Evolutionary conservation across 2,888 invertebrate species (phyloP), one percentile per base, ranked within the genome.

Genomic region (Diaprepes abbreviatus): DNA sequence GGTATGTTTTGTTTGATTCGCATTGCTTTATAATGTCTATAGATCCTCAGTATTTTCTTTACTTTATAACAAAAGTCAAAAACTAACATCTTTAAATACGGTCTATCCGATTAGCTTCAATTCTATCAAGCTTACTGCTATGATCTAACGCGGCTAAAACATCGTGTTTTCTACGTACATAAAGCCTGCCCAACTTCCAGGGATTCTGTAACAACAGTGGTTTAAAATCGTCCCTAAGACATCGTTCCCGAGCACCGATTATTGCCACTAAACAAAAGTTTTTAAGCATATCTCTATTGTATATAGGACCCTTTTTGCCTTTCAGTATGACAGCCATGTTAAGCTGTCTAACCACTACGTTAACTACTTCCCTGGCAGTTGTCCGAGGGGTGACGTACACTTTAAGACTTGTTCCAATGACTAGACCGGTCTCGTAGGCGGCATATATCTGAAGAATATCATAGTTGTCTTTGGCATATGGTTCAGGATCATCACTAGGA

Each of bases 241-340:
- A 96, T 67, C 98, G 88, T 80, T 98, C 98, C 31, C 97, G 86
- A 0, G 96, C 96, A 0, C 98, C 98, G 66, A 98, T 96, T 24
- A 98, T 97, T 0, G 97, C 96, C 2, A 97, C 97, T 48, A 98
- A 88, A 82, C 97, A 97, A 84, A 97, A 97, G 81, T 95, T 95
- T 70, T 90, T 90, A 69, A 96, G 85, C 82, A 93, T 92, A 60
- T 94, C 95, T 1, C 92, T 89, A 0, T 92, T 90, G 80, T 95
- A 95, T 40, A 95, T 92, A 0, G 96, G 96, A 0, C 94, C 94
- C 40, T 92, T 89, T 82, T 93, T 93, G 48, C 94, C 92, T 83
- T 95, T 96, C 16, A 95, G 85, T 14, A 93, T 90, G 59, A 94
- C 94, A 10, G 96, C 95, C 92, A 95, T 94, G 82, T 97, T 97